Evolutionary conservation across 2,888 invertebrate genomes (phyloP), one percentile per base, ranked within the genome.

Genomic region (Hoplodrina ambigua): DNA sequence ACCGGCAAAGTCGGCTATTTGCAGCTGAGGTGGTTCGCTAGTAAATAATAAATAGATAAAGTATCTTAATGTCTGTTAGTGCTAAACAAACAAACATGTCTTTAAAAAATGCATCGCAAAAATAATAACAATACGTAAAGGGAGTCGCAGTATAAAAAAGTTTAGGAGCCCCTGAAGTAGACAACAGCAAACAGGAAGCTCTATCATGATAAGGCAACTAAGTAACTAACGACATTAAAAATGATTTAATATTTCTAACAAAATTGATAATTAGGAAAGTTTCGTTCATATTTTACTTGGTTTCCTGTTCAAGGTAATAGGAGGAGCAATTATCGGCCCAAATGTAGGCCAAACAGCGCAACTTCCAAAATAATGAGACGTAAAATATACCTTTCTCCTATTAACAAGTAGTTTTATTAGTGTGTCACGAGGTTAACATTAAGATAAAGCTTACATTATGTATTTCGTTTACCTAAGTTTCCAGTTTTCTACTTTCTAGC

Each of bases 361-460:
- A 57, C 56, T 20, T 17, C 46, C 46, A 46, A 46, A 60, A 30
- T 44, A 52, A 56, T 19, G 10, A 63, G 62, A 59, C 30, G 46
- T 77, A 59, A 77, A 62, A 59, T 62, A 70, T 61, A 62, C 50
- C 55, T 63, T 77, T 71, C 63, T 46, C 44, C 20, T 19, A 11
- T 17, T 58, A 55, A 55, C 33, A 33, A 75, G 50, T 55, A 54
- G 54, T 49, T 75, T 41, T 19, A 53, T 41, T 57, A 50, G 46
- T 78, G 11, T 41, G 52, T 30, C 64, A 60, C 49, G 44, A 72
- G 59, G 49, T 64, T 41, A 63, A n/a, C 30, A 57, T 57, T 60
- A 25, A 72, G 52, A 33, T 60, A 20, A 56, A 50, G 63, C 19
- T 59, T 57, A 62, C 20, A 68, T 69, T 69, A 44, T 46, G 41